Percentiles rank a stretch among this genome's conserved stretches.
phyloP scores from a whole-genome alignment of 2,888 invertebrate species.

The Polydrusus pterygomalis region DNA sequence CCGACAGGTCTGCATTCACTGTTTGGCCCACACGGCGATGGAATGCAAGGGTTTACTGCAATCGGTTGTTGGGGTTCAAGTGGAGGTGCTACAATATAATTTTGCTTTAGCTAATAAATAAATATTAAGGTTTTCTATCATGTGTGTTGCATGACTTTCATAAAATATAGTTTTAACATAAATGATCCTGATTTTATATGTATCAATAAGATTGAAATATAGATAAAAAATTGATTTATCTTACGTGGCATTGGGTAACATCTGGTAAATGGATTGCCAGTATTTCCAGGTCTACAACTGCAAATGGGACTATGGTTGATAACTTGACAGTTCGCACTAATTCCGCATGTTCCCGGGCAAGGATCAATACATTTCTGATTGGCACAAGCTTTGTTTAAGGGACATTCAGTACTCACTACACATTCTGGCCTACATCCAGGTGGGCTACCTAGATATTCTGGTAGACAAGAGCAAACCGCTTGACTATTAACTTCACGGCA shows the following conservation, averaged over 20 bases:
- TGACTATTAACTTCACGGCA: constrained; percentile 79
- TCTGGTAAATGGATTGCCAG: constrained; percentile 84
- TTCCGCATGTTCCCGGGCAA: constrained; percentile 75
- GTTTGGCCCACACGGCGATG: constrained; percentile 85
- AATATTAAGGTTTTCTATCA: neutral
- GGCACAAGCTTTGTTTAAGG: constrained; percentile 70
- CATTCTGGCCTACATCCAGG: constrained; percentile 78
- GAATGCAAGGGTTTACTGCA: constrained; percentile 81
- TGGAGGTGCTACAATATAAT: constrained; percentile 52
- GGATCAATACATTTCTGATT: constrained; percentile 71
- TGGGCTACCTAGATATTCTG: constrained; percentile 77
- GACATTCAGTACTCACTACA: constrained; percentile 75
- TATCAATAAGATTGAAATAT: neutral
- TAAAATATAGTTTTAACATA: too few species aligned
- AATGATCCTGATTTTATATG: too few species aligned
- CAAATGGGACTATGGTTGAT: constrained; percentile 85
- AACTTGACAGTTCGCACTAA: constrained; percentile 73
- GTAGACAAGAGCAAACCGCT: constrained; percentile 77
- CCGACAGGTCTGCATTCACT: constrained; percentile 80
- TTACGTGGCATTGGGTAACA: constrained; percentile 70
- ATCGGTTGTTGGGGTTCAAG: constrained; percentile 40
- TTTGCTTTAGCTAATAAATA: neutral
- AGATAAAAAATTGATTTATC: constrained; percentile 6
- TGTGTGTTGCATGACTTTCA: neutral
- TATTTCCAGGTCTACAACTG: constrained; percentile 72